These are phyloP conservation scores for Sigmodon hispidus DNA, from an alignment of 2,113 vertebrate species.

Conservation along the genomic window DNA sequence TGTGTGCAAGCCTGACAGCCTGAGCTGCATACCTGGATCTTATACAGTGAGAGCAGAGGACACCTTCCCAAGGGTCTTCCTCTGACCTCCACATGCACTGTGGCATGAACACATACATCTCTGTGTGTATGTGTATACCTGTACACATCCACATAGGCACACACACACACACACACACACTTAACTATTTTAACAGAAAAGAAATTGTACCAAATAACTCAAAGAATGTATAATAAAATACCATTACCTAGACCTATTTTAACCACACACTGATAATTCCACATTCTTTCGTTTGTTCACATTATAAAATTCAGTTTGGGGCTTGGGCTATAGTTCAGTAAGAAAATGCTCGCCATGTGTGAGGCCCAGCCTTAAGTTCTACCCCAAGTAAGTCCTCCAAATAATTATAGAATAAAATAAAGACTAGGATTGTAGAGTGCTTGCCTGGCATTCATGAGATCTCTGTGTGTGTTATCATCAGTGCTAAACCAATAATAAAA, in stretches of 20 bases:
- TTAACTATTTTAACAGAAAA: neutral
- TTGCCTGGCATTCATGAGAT: neutral
- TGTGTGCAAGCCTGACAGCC: neutral
- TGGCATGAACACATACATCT: neutral
- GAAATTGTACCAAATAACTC: neutral
- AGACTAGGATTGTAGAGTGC: neutral
- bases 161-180: neutral
- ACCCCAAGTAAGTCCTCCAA: neutral
- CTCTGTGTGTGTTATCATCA: neutral
- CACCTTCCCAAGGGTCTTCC: neutral
- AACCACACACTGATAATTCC: neutral
- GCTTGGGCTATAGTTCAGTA: neutral
- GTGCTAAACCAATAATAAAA: neutral
- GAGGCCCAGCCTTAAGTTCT: neutral
- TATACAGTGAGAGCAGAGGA: neutral
- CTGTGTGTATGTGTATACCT: neutral
- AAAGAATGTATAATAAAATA: constrained; percentile 33
- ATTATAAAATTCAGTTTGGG: constrained; percentile 20
- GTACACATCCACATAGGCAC: neutral
- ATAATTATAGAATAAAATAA: neutral
- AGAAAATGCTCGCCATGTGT: neutral
- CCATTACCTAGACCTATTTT: neutral
- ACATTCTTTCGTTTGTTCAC: neutral
- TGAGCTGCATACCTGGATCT: neutral
- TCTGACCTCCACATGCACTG: neutral